Conservation (phyloP, 2,797 vertebrate species). For the Argentina silus region DNA sequence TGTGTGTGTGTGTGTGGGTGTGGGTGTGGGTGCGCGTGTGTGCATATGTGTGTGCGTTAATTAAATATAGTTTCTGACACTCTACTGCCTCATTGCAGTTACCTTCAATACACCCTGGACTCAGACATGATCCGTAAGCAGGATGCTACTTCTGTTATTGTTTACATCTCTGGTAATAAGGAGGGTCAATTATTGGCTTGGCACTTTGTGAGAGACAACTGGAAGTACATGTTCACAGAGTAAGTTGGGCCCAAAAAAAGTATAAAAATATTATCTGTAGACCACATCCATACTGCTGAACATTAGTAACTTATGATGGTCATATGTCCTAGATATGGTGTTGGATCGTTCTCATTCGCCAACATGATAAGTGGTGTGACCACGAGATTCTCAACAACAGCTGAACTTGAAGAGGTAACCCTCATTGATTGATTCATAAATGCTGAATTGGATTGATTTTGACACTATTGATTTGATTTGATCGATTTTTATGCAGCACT, state of each 20-base stretch:
- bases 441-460: background rate
- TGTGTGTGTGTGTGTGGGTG: background rate
- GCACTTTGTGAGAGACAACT: constrained; percentile 85
- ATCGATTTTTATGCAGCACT: background rate
- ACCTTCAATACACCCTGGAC: constrained; percentile 81
- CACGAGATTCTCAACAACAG: constrained; percentile 77
- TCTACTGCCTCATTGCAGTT: constrained; percentile 66
- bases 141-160: constrained; percentile 85
- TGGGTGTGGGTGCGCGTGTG: background rate
- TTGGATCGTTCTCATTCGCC: constrained; percentile 90
- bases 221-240: constrained; percentile 82
- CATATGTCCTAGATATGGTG: constrained; percentile 77
- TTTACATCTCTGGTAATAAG: constrained; percentile 79
- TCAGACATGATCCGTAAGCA: constrained; percentile 85
- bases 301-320: background rate
- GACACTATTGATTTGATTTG: background rate
- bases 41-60: background rate
- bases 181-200: constrained; percentile 83
- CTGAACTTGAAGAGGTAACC: constrained; percentile 83
- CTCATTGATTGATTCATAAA: background rate
- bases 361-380: constrained; percentile 81
- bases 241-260: constrained; percentile 68
- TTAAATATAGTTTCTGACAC: background rate
- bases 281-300: background rate
- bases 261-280: background rate